Conservation (phyloP, 2,888 invertebrate genomes). For the Diaperis boleti region DNA sequence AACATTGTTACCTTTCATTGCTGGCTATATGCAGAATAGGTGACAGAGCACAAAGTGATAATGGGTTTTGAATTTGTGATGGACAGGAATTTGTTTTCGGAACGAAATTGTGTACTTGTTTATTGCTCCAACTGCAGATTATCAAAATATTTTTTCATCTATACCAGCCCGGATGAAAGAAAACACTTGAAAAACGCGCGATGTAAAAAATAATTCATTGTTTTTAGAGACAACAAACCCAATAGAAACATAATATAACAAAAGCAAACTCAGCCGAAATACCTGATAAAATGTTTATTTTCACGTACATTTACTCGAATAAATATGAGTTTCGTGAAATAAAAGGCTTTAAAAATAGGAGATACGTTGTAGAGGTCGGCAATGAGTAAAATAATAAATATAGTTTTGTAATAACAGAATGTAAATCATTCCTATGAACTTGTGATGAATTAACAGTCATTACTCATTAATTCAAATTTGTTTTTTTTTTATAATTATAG, state of each 20-base stretch:
- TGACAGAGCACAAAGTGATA: too few species aligned
- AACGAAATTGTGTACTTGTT: background rate
- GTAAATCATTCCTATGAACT: background rate
- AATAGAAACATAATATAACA: slow-evolving; percentile 26
- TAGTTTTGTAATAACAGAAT: too few species aligned
- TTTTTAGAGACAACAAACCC: slow-evolving; percentile 22
- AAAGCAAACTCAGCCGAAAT: slow-evolving; percentile 9
- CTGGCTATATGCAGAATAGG: too few species aligned
- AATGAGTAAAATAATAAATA: background rate
- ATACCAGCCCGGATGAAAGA: background rate
- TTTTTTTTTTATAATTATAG: background rate
- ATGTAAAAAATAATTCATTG: background rate
- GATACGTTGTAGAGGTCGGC: background rate
- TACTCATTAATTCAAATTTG: background rate
- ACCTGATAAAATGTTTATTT: slow-evolving; percentile 30
- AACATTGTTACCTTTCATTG: too few species aligned
- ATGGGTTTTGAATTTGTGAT: background rate
- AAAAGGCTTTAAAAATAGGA: slow-evolving; percentile 24
- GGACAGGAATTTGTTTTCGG: background rate
- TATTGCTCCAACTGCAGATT: background rate
- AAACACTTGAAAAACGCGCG: background rate
- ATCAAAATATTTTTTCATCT: background rate
- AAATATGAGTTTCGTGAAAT: slow-evolving; percentile 12
- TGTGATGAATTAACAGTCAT: background rate
- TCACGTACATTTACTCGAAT: slow-evolving; percentile 11